phyloP scores from a whole-genome alignment of 2,888 invertebrate genomes.

The Drosophila rubida region DNA sequence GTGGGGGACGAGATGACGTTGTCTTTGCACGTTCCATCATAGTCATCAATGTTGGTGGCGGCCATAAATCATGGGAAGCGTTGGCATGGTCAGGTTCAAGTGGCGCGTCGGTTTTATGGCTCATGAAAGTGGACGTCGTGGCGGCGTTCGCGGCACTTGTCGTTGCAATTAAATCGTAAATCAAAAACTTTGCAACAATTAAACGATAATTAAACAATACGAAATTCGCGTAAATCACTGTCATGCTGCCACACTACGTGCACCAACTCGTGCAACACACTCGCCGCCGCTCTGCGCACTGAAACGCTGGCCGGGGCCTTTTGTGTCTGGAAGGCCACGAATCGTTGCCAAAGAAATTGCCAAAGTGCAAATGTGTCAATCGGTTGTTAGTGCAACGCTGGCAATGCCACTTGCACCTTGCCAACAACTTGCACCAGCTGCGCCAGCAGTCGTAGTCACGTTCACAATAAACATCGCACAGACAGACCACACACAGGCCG shows the following conservation, averaged over 20 bases:
- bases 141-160: constrained; percentile 62
- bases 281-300: constrained; percentile 20
- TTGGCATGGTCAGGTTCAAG: constrained; percentile 32
- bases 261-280: constrained; percentile 4
- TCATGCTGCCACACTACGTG: constrained; percentile 13
- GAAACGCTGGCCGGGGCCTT: constrained; percentile 11
- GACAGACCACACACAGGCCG: constrained; percentile 16
- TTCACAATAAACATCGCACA: constrained; percentile 68
- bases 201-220: constrained; percentile 77
- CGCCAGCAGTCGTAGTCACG: constrained; percentile 66
- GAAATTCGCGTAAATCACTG: constrained; percentile 71
- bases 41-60: constrained; percentile 69
- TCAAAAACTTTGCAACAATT: constrained; percentile 76
- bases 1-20: constrained; percentile 20
- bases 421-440: constrained; percentile 28
- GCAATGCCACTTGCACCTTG: constrained; percentile 9
- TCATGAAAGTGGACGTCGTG: constrained; percentile 33
- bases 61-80: constrained; percentile 72
- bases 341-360: constrained; percentile 58
- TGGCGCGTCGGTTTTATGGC: constrained; percentile 38
- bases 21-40: constrained; percentile 70
- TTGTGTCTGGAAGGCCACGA: constrained; percentile 37
- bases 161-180: constrained; percentile 77
- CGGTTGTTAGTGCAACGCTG: constrained; percentile 66
- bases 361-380: constrained; percentile 78